These are phyloP conservation scores for Tokudaia tokunoshimensis DNA, from an alignment of 2,797 vertebrate genomes.

Conservation along the genomic window DNA sequence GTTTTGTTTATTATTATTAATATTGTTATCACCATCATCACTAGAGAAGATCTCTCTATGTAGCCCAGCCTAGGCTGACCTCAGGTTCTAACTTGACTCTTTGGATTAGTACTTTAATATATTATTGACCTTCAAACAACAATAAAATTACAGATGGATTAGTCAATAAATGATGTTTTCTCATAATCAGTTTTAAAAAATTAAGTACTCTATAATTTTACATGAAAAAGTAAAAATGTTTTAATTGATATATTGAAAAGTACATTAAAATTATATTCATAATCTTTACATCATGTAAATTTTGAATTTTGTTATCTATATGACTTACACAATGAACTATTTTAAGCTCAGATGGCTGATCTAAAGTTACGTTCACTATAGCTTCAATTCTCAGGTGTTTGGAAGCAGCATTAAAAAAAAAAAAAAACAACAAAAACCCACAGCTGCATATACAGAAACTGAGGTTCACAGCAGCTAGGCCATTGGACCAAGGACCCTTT, in stretches of 20 bases:
- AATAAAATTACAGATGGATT: slow-evolving; percentile 1
- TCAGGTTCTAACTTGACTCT: not conserved
- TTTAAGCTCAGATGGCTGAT: slow-evolving; percentile 21
- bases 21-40: not conserved
- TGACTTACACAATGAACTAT: not conserved
- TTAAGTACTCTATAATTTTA: slow-evolving; percentile 24
- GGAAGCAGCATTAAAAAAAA: not conserved
- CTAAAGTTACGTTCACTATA: not conserved
- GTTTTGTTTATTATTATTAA: not conserved
- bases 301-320: slow-evolving; percentile 11
- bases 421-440: too few species aligned
- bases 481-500: not conserved
- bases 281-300: slow-evolving; percentile 22
- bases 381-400: slow-evolving; percentile 28
- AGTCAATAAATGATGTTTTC: slow-evolving; percentile 23
- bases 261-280: slow-evolving; percentile 40
- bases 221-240: slow-evolving; percentile 28
- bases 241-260: slow-evolving; percentile 38
- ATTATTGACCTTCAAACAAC: slow-evolving; percentile 5
- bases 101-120: slow-evolving; percentile 5
- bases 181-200: slow-evolving; percentile 32
- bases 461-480: not conserved
- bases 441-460: slow-evolving; percentile 35
- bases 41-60: not conserved
- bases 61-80: not conserved